Evolutionary conservation across 2,113 vertebrate species (phyloP).

Genomic region (Rhinoderma darwinii): DNA sequence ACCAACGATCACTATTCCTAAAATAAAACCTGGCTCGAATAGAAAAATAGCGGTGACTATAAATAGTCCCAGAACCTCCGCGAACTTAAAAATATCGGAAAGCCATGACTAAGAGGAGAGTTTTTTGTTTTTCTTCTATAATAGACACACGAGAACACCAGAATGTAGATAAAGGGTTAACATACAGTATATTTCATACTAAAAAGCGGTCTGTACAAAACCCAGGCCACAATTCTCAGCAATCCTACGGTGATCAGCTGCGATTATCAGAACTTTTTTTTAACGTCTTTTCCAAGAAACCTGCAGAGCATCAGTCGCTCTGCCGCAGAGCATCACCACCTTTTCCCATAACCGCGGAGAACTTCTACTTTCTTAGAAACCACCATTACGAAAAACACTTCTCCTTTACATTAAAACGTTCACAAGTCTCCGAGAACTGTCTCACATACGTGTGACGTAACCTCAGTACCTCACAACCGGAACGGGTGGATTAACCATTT

Average conservation of each 20-base stretch:
- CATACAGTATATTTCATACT: no score
- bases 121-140: background rate
- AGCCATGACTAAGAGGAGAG: background rate
- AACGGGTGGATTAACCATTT: no score
- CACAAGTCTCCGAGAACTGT: constrained; percentile 23
- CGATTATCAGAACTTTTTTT: no score
- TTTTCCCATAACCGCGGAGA: background rate
- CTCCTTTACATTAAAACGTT: constrained; percentile 12
- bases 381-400: constrained; percentile 6
- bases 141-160: background rate
- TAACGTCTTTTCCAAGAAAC: background rate
- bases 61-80: background rate
- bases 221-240: no score
- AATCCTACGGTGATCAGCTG: no score
- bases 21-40: background rate
- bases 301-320: background rate
- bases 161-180: no score
- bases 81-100: background rate
- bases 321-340: background rate
- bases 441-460: background rate
- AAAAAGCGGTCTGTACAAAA: no score
- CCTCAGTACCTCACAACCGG: background rate
- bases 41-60: background rate
- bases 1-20: background rate
- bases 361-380: constrained; percentile 21